These are phyloP conservation scores for Blennius ocellaris DNA, from an alignment of 2,113 vertebrate genomes.

Conservation along the genomic window DNA sequence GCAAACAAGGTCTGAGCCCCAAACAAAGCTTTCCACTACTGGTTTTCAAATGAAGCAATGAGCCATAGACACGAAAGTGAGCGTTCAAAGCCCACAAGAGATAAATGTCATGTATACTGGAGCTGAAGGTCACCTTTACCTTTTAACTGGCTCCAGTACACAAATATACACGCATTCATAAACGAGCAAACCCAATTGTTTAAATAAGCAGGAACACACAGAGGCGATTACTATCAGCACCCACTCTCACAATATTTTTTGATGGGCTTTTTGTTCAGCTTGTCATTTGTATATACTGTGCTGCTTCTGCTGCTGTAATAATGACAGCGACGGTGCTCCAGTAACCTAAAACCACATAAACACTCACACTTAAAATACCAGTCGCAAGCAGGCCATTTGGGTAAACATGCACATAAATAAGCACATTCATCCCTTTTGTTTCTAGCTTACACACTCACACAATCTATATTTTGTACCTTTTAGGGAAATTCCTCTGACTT, in stretches of 20 bases:
- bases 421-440: too few relatives aligned
- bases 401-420: too few relatives aligned
- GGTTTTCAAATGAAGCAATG: not conserved
- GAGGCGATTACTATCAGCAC: conserved; percentile 25
- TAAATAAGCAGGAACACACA: conserved; percentile 2
- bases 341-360: conserved; percentile 2
- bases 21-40: not conserved
- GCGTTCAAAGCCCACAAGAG: not conserved
- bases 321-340: conserved; percentile 7
- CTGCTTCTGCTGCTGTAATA: conserved; percentile 11
- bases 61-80: not conserved
- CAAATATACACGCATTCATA: not conserved
- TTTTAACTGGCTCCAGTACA: too few relatives aligned
- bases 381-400: too few relatives aligned
- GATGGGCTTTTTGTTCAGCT: conserved; percentile 28
- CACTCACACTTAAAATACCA: not conserved
- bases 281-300: conserved; percentile 12
- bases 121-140: not conserved
- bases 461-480: too few relatives aligned
- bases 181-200: not conserved
- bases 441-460: too few relatives aligned
- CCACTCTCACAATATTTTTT: conserved; percentile 23
- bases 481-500: too few relatives aligned
- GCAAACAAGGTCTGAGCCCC: not conserved
- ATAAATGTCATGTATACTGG: not conserved